These are phyloP conservation scores for Diacarnus erythraeanus DNA, from an alignment of 37 sponge, comb jelly and placozoan species.

Conservation along the genomic window DNA sequence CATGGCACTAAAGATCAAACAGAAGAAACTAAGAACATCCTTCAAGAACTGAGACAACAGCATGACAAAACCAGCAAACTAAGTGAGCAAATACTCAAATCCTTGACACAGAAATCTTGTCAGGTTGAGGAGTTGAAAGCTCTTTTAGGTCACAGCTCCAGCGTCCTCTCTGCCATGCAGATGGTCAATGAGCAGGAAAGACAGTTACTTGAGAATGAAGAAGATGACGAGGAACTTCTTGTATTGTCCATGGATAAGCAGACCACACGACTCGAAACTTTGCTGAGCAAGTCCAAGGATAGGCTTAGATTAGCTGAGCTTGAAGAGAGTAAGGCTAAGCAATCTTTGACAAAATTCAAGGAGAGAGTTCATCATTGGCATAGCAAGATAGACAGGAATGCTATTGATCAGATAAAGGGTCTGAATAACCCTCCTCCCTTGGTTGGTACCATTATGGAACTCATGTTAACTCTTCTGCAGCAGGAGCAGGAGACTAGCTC, in stretches of 20 bases:
- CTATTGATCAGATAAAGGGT: constrained; percentile 74
- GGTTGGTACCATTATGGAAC: constrained; percentile 76
- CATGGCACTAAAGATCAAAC: constrained; percentile 25
- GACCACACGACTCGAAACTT: constrained; percentile 48
- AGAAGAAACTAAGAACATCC: constrained; percentile 25
- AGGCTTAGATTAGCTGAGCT: constrained; percentile 20
- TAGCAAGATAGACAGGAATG: constrained; percentile 79
- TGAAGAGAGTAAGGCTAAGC: constrained; percentile 59
- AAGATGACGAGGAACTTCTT: constrained; percentile 61
- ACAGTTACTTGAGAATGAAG: constrained; percentile 33
- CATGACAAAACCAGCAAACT: constrained; percentile 18
- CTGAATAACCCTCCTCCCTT: constrained; percentile 75
- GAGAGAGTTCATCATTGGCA: constrained; percentile 46
- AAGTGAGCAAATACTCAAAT: constrained; percentile 19
- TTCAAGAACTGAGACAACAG: constrained; percentile 28
- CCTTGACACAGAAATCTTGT: constrained; percentile 54
- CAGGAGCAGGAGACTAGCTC: not conserved
- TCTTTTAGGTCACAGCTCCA: constrained; percentile 34
- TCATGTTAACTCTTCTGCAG: constrained; percentile 61
- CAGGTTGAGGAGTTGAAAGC: constrained; percentile 65
- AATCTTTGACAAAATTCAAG: constrained; percentile 27
- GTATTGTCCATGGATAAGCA: constrained; percentile 6
- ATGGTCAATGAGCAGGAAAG: constrained; percentile 69
- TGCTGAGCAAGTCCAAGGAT: constrained; percentile 32
- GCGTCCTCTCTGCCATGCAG: constrained; percentile 65